Evolutionary conservation across 53 echinoderm and acorn worm genomes (phyloP).

Genomic region (Echinarachnius parma): DNA sequence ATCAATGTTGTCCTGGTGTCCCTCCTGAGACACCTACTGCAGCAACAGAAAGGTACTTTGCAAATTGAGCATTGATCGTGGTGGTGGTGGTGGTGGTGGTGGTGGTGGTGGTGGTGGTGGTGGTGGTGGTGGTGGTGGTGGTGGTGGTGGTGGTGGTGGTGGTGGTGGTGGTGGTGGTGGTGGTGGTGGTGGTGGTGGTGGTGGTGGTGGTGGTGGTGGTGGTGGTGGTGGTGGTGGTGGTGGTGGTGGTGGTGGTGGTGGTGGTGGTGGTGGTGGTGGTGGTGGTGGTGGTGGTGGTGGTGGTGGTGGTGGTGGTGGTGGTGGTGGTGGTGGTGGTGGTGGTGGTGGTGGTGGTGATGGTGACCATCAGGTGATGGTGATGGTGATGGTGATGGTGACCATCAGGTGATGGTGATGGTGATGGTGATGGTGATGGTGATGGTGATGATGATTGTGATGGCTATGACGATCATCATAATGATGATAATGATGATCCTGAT

Average conservation of each 20-base stretch:
- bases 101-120: not conserved
- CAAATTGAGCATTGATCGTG: too few relatives aligned
- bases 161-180: not conserved
- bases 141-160: not conserved
- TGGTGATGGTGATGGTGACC: too few relatives aligned
- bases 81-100: not conserved
- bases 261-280: not conserved
- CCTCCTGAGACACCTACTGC: constrained; percentile 74
- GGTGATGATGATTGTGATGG: too few relatives aligned
- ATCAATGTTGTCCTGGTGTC: constrained; percentile 69
- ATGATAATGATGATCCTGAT: too few relatives aligned
- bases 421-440: not conserved
- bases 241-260: not conserved
- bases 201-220: not conserved
- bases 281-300: not conserved
- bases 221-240: not conserved
- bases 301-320: not conserved
- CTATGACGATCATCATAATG: too few relatives aligned
- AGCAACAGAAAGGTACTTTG: constrained; percentile 77
- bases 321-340: not conserved
- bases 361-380: too few relatives aligned
- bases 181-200: not conserved
- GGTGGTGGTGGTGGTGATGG: not conserved
- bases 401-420: too few relatives aligned
- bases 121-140: not conserved